phyloP scores from a whole-genome alignment of 2,113 vertebrate species.

The Callocephalon fimbriatum region DNA sequence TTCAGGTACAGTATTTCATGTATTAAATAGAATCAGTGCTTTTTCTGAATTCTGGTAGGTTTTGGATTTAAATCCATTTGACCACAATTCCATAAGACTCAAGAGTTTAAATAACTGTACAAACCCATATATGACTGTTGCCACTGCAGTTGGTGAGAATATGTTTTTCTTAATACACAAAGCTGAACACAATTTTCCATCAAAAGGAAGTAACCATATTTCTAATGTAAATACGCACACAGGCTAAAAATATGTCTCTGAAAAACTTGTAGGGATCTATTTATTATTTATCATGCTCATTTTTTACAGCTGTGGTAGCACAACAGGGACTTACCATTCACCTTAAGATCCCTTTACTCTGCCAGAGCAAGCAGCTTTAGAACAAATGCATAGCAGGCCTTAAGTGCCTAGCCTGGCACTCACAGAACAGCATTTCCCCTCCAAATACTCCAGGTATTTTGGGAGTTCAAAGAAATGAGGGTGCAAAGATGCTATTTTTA shows the following conservation, averaged over 20 bases:
- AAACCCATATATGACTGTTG: background rate
- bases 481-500: background rate
- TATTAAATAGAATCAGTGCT: background rate
- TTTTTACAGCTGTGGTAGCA: background rate
- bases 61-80: background rate
- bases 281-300: background rate
- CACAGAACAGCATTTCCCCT: background rate
- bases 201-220: background rate
- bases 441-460: background rate
- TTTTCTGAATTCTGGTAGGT: background rate
- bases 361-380: background rate
- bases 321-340: background rate
- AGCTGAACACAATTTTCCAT: background rate
- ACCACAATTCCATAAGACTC: fast-evolving
- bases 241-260: background rate
- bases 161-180: background rate
- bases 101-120: background rate
- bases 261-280: background rate
- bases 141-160: background rate
- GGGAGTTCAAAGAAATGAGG: background rate
- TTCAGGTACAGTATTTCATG: background rate
- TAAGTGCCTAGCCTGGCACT: background rate
- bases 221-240: background rate
- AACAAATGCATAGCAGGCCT: background rate
- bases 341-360: background rate